Evolutionary conservation across 2,797 vertebrate species (phyloP).

Genomic region (Glossophaga mutica): DNA sequence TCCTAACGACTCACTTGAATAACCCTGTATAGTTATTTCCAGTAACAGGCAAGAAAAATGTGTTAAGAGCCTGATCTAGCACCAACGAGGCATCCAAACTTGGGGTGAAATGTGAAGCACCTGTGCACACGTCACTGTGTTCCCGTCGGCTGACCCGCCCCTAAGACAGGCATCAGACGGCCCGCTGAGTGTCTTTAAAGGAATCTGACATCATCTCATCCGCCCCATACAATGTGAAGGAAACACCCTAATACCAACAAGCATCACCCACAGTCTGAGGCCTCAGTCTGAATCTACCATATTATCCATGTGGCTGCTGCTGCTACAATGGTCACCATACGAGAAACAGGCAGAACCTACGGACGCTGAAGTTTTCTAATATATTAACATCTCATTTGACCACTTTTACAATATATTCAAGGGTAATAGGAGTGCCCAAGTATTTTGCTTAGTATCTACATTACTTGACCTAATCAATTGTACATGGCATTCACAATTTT

Average conservation of each 20-base stretch:
- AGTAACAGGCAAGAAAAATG: slow-evolving; percentile 26
- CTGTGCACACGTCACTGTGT: neutral
- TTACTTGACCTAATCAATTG: neutral
- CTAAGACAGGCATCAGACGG: neutral
- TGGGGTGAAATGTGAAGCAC: neutral
- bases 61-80: neutral
- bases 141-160: neutral
- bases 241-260: neutral
- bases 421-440: neutral
- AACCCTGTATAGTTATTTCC: slow-evolving; percentile 6
- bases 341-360: neutral
- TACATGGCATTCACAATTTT: neutral
- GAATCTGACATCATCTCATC: neutral
- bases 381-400: neutral
- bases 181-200: neutral
- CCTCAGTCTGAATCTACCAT: neutral
- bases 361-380: neutral
- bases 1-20: slow-evolving; percentile 26
- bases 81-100: neutral
- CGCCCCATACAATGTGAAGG: neutral
- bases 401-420: neutral
- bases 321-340: neutral
- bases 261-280: neutral
- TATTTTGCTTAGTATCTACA: neutral
- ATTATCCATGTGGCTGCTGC: neutral